Evolutionary conservation across 2,797 vertebrate genomes (phyloP).

Genomic region (Chaetodon trifasciatus): DNA sequence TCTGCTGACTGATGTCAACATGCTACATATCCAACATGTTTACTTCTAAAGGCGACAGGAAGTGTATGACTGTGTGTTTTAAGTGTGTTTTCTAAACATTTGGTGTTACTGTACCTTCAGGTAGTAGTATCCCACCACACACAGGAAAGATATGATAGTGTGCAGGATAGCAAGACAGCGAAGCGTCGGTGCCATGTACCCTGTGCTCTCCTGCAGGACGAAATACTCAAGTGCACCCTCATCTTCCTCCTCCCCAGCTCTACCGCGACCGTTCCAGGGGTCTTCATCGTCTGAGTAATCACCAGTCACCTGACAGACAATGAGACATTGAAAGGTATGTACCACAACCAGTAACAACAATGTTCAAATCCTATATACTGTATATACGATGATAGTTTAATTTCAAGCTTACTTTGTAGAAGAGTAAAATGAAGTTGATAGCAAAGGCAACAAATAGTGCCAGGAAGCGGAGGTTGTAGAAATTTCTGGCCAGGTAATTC

Average conservation of each 20-base stretch:
- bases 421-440: slow-evolving; percentile 99
- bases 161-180: slow-evolving; percentile 93
- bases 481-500: slow-evolving; percentile 98
- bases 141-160: slow-evolving; percentile 96
- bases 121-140: slow-evolving; percentile 97
- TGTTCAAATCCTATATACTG: too few relatives aligned
- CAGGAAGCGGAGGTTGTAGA: slow-evolving; percentile 98
- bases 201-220: slow-evolving; percentile 96
- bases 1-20: neutral
- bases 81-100: neutral
- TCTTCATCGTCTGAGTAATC: slow-evolving; percentile 91
- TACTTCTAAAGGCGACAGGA: neutral
- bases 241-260: slow-evolving; percentile 89
- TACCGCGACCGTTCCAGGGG: slow-evolving; percentile 90
- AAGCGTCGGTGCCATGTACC: slow-evolving; percentile 97
- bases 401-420: slow-evolving; percentile 93
- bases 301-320: slow-evolving; percentile 90
- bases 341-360: neutral
- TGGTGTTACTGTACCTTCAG: slow-evolving; percentile 88
- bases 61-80: neutral
- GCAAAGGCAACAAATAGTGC: slow-evolving; percentile 98
- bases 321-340: neutral
- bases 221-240: slow-evolving; percentile 96
- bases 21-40: neutral
- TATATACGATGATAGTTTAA: neutral